Conservation (phyloP, 2,888 invertebrate genomes). For the Drosophila anomalata region DNA sequence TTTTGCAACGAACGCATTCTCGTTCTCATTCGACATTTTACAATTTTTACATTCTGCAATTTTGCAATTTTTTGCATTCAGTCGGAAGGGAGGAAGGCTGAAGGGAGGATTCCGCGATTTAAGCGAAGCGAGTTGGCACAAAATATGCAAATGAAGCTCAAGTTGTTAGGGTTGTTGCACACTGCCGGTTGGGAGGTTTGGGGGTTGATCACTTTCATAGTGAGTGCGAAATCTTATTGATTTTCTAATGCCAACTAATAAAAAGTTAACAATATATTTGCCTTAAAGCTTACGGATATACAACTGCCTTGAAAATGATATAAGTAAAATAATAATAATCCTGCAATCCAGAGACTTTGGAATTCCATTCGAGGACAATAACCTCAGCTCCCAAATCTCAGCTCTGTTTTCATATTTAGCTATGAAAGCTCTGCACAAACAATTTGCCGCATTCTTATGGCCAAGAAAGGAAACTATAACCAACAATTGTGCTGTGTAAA, state of each 20-base stretch:
- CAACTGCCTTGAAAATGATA: background rate
- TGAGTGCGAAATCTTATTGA: slow-evolving; percentile 52
- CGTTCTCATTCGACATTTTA: slow-evolving; percentile 57
- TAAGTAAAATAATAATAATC: slow-evolving; percentile 1
- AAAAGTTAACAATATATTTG: slow-evolving; percentile 8
- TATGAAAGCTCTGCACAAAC: slow-evolving; percentile 25
- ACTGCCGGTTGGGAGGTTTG: slow-evolving; percentile 16
- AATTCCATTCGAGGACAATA: background rate
- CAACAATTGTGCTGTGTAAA: slow-evolving; percentile 41
- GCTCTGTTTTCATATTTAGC: slow-evolving; percentile 13
- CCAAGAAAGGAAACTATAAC: slow-evolving; percentile 50
- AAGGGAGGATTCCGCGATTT: slow-evolving; percentile 11
- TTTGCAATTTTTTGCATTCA: slow-evolving; percentile 45
- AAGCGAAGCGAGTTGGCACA: slow-evolving; percentile 42
- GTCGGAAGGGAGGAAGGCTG: slow-evolving; percentile 9
- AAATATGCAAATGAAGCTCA: slow-evolving; percentile 76
- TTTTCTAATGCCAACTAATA: slow-evolving; percentile 44
- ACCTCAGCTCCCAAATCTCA: slow-evolving; percentile 15
- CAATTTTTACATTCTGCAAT: slow-evolving; percentile 46
- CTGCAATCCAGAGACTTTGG: background rate
- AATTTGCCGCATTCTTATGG: slow-evolving; percentile 42
- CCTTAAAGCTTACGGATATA: background rate
- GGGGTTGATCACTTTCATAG: slow-evolving; percentile 56
- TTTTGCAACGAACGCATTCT: slow-evolving; percentile 57
- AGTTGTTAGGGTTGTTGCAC: slow-evolving; percentile 66